phyloP scores from a whole-genome alignment of 2,888 invertebrate species.

The Melikaiella ostensackeni region DNA sequence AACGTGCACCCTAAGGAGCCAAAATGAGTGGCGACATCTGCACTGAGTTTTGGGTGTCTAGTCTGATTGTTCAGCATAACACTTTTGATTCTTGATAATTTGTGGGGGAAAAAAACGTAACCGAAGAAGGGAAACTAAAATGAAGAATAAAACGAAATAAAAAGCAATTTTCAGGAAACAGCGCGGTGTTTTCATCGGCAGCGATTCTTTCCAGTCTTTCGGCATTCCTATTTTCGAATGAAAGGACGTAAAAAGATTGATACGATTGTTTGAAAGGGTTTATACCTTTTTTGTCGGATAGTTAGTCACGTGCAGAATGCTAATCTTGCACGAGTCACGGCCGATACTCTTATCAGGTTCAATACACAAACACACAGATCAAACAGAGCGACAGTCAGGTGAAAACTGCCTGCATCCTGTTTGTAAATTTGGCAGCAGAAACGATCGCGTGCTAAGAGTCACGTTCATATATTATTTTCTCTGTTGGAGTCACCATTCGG shows the following conservation, averaged over 20 bases:
- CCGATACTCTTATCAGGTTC: background rate
- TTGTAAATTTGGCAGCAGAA: conserved; percentile 1
- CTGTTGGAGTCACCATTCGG: background rate
- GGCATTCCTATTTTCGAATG: background rate
- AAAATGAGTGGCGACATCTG: no score
- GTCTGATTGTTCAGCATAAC: background rate
- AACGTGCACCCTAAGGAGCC: no score
- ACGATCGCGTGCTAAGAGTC: background rate
- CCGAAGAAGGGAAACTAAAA: background rate
- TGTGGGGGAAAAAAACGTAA: background rate
- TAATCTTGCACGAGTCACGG: background rate
- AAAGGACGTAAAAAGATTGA: background rate
- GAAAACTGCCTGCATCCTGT: background rate
- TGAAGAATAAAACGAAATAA: background rate
- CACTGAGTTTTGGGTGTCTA: no score
- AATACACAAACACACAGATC: background rate
- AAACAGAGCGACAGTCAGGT: background rate
- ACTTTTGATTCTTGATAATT: background rate
- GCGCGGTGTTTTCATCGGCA: background rate
- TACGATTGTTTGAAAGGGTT: conserved; percentile 4
- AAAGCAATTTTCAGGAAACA: background rate
- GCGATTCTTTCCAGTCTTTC: background rate
- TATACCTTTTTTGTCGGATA: background rate
- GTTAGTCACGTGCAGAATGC: background rate
- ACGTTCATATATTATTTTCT: background rate